Evolutionary conservation across 2,888 invertebrate genomes (phyloP), one percentile per base, ranked within the genome.

Genomic region (Rhagonycha lutea): DNA sequence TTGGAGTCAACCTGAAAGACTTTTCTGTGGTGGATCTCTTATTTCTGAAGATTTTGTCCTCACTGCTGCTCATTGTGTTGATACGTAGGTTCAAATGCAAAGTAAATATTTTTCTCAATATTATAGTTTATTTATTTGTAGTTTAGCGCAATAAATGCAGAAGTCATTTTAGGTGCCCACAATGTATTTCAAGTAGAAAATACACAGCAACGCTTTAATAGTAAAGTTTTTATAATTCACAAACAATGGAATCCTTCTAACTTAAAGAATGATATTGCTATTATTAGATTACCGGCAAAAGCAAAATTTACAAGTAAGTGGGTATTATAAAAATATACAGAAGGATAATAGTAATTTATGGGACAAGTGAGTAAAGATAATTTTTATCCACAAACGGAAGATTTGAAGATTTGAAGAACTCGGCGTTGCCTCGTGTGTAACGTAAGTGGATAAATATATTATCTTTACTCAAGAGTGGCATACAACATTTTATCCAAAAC

Each of bases 221-320:
- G 77, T 14, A 80, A 79, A 71, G 65, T 26, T n/a, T 68, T 73
- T 18, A 79, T 83, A 65, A 84, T 87, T 1, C 88, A 88, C 77
- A 84, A 86, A 68, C 2, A 79, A 0, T 88, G 86, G 86, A 80
- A 81, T 10, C 8, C 83, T 0, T 10, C 68, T 0, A 80, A 81
- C 3, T 75, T 69, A 12, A 23, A n/a, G 9, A 61, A 73, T 24
- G 73, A 73, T 23, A 69, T 73, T 47, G 73, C 62, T 18, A 29
- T 73, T 4, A 68, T 73, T 24, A 84, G 83, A 70, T 80, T 90
- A 76, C 86, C 88, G 11, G 73, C 83, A 61, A 72, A 84, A 7
- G 86, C 89, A 24, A 81, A 80, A 23, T 82, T 88, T 60, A 88
- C 85, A 76, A 86, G 88, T 89, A 81, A 78, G 78, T 70, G 12